A percentile compares a stretch with the other conserved stretches of the same genome.
phyloP scores from a whole-genome alignment of 2,888 invertebrate genomes.

The Lordiphosa andalusiaca region DNA sequence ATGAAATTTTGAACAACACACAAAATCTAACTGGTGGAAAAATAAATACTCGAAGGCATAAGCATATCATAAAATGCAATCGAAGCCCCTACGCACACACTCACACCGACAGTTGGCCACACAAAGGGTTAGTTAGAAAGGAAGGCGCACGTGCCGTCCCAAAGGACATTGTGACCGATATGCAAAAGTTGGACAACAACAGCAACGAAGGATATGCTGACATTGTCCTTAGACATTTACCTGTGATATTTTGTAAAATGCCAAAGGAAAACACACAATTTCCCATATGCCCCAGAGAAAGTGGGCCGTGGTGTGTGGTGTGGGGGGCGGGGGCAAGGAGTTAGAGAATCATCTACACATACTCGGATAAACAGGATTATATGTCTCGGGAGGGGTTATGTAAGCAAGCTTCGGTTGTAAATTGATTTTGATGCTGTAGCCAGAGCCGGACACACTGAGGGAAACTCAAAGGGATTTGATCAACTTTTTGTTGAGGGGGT shows the following conservation, averaged over 20 bases:
- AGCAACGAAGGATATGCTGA: conserved; percentile 45
- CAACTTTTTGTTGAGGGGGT: conserved; percentile 50
- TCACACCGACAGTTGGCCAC: neutral
- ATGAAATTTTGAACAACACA: conserved; percentile 45
- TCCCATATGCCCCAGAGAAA: conserved; percentile 27
- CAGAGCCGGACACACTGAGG: conserved; percentile 48
- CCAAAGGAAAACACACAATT: conserved; percentile 42
- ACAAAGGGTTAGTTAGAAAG: conserved; percentile 17
- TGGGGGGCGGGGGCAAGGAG: neutral
- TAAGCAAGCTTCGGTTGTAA: conserved; percentile 70
- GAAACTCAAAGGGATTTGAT: conserved; percentile 60
- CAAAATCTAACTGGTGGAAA: conserved; percentile 46
- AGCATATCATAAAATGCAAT: conserved; percentile 59
- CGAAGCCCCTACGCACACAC: conserved; percentile 46
- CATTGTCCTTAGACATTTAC: conserved; percentile 66
- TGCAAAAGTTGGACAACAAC: conserved; percentile 58
- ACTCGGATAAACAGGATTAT: conserved; percentile 61
- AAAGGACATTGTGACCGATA: conserved; percentile 59
- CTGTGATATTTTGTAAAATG: conserved; percentile 61
- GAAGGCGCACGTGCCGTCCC: conserved; percentile 44
- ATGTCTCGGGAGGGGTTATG: conserved; percentile 65
- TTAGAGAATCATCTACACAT: conserved; percentile 23
- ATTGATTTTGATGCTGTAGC: conserved; percentile 56
- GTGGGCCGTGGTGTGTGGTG: neutral
- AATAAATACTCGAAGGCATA: conserved; percentile 54